Evolutionary conservation across 2,113 vertebrate genomes (phyloP).

Genomic region (Perca schrenkii): DNA sequence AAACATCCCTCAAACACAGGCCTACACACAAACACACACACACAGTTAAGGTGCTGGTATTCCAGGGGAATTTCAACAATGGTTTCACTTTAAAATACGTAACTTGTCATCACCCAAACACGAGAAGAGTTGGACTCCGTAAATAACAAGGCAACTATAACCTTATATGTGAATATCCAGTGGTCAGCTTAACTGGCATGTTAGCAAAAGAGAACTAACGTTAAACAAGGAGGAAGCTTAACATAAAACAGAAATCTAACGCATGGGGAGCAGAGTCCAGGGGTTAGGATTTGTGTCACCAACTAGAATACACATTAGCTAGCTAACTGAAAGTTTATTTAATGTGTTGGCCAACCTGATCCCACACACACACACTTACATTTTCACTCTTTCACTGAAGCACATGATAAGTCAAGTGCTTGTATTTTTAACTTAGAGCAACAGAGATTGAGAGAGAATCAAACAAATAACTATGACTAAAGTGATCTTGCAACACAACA

Average conservation of each 20-base stretch:
- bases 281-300: neutral
- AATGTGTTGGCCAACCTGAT: neutral
- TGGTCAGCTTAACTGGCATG: neutral
- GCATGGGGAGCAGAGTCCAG: neutral
- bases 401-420: neutral
- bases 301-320: neutral
- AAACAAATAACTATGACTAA: constrained; percentile 21
- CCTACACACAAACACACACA: constrained; percentile 69
- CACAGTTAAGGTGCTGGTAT: constrained; percentile 28
- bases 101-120: neutral
- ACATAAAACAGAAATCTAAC: neutral
- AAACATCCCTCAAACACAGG: constrained; percentile 96
- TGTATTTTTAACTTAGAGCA: constrained; percentile 15
- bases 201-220: neutral
- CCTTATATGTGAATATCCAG: neutral
- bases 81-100: constrained; percentile 23
- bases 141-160: neutral
- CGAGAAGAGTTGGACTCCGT: neutral
- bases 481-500: constrained; percentile 11
- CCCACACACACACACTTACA: neutral
- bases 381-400: no score
- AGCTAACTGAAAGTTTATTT: neutral
- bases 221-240: constrained; percentile 1
- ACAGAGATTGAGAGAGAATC: neutral
- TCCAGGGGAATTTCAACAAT: constrained; percentile 26